A percentile compares a stretch with the other conserved stretches of the same genome.
Conservation (phyloP, 2,113 vertebrate species). For the Cryptotis parvus region DNA sequence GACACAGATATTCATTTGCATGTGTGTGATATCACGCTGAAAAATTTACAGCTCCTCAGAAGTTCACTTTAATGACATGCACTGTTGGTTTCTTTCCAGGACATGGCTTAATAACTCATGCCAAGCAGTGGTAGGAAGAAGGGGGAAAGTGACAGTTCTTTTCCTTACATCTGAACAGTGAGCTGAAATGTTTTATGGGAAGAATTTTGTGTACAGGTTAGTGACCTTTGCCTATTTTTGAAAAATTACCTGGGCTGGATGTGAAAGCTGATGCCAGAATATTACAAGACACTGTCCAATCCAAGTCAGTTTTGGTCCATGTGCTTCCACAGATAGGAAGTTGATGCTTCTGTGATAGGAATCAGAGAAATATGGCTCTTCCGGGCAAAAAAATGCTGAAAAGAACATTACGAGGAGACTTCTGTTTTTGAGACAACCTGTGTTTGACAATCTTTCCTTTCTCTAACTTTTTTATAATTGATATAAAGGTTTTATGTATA, state of each 20-base stretch:
- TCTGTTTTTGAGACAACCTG: background rate
- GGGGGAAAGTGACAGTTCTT: slow-evolving; percentile 42
- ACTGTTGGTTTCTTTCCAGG: slow-evolving; percentile 70
- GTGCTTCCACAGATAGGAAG: no score
- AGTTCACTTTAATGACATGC: background rate
- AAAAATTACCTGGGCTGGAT: background rate
- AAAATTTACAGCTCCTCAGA: slow-evolving; percentile 9
- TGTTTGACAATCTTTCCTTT: background rate
- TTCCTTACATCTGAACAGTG: slow-evolving; percentile 58
- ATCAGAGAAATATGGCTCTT: accelerated
- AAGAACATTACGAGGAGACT: accelerated
- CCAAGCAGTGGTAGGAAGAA: slow-evolving; percentile 35
- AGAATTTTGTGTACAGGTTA: background rate
- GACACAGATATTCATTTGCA: background rate
- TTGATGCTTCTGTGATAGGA: accelerated
- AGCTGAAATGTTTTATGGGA: background rate
- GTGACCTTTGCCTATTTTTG: background rate
- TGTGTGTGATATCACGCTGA: background rate
- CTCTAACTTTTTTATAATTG: accelerated
- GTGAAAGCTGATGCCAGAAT: background rate
- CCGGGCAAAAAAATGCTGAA: accelerated
- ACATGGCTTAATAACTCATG: slow-evolving; percentile 17
- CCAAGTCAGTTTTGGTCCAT: accelerated
- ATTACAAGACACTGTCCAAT: accelerated
- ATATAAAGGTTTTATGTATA: accelerated